Percentiles rank a stretch among this genome's conserved stretches.
Conservation (phyloP, 2,888 invertebrate genomes). For the Sinhomidia bicolor region DNA sequence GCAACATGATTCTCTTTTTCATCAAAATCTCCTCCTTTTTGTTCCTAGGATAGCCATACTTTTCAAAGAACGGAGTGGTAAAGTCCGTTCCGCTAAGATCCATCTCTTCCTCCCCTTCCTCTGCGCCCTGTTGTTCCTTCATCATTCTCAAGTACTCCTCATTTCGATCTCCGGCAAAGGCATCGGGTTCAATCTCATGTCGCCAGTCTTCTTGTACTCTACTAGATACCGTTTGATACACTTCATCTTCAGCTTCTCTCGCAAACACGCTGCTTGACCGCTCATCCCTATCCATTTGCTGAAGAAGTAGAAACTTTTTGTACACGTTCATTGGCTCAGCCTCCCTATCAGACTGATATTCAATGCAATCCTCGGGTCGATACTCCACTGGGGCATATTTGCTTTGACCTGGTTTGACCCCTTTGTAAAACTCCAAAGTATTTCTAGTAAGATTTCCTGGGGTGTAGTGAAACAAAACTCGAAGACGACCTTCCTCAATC, state of each 20-base stretch:
- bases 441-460: conserved; percentile 76
- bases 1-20: conserved; percentile 78
- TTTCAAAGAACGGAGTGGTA: conserved; percentile 79
- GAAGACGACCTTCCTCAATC: conserved; percentile 73
- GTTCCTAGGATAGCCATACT: conserved; percentile 74
- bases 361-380: conserved; percentile 76
- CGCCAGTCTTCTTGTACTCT: conserved; percentile 79
- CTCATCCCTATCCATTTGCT: conserved; percentile 75
- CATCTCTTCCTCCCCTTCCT: conserved; percentile 71
- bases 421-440: conserved; percentile 77
- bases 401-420: conserved; percentile 39
- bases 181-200: conserved; percentile 77
- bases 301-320: conserved; percentile 73
- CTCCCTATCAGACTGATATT: conserved; percentile 74
- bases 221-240: conserved; percentile 75
- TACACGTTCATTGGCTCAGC: conserved; percentile 74
- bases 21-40: conserved; percentile 76
- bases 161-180: conserved; percentile 72
- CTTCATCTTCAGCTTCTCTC: conserved; percentile 76
- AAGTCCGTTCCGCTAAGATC: conserved; percentile 76
- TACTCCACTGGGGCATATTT: conserved; percentile 74
- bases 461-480: conserved; percentile 77
- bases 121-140: conserved; percentile 44
- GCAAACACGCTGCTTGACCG: conserved; percentile 66
- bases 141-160: conserved; percentile 69